Evolutionary conservation across 1,140 invertebrate species (phyloP).

Genomic region (Littorina saxatilis): DNA sequence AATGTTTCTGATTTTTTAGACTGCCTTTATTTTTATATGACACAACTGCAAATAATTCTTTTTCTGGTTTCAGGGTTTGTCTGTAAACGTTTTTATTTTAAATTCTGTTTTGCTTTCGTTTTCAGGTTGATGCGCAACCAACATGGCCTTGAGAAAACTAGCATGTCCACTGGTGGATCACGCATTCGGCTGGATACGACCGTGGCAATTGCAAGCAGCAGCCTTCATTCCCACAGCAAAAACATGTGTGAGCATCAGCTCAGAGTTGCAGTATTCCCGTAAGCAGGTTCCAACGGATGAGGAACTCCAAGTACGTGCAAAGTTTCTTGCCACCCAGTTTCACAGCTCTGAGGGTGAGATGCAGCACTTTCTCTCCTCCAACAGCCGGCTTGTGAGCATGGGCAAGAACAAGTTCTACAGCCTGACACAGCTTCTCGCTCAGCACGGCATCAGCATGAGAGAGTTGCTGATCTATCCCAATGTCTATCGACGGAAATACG

Average conservation of each 20-base stretch:
- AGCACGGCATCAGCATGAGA: conserved; percentile 24
- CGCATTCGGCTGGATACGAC: background rate
- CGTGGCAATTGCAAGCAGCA: background rate
- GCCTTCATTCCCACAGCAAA: background rate
- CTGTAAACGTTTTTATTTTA: no score
- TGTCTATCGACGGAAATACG: conserved; percentile 29
- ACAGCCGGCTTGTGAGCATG: conserved; percentile 12
- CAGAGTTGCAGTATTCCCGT: background rate
- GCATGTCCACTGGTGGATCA: background rate
- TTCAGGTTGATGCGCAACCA: no score
- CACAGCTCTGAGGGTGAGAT: conserved; percentile 7
- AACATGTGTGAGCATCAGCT: background rate
- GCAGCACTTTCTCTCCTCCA: conserved; percentile 1
- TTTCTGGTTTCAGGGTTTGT: no score
- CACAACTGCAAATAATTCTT: no score
- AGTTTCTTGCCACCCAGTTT: conserved; percentile 2
- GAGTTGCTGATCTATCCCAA: conserved; percentile 19
- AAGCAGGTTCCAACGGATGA: background rate
- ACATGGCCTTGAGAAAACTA: conserved; percentile 8
- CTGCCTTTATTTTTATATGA: no score
- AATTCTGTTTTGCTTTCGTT: no score
- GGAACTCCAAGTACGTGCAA: background rate
- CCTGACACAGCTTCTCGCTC: background rate
- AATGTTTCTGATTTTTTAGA: no score
- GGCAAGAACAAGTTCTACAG: conserved; percentile 13